Evolutionary conservation across 1,140 invertebrate genomes (phyloP).

Genomic region (Halictus rubicundus): DNA sequence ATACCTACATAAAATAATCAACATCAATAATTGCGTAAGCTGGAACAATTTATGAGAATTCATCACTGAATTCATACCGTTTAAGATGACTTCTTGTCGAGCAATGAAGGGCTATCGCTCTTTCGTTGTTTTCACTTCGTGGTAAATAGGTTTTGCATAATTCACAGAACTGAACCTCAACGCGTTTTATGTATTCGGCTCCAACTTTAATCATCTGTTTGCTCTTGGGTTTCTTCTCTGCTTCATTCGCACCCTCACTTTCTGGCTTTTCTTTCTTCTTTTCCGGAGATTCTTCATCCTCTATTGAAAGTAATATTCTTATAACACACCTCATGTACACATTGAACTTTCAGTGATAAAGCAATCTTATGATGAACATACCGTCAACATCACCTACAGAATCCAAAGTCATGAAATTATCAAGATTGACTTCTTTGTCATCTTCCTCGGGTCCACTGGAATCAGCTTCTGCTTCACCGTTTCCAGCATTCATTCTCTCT

Average conservation of each 20-base stretch:
- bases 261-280: constrained; percentile 80
- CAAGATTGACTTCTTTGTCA: constrained; percentile 88
- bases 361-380: constrained; percentile 64
- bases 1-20: constrained; percentile 76
- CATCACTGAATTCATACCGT: constrained; percentile 70
- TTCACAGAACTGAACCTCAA: constrained; percentile 87
- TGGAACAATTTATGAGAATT: background rate
- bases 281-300: constrained; percentile 84
- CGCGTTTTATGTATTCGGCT: constrained; percentile 87
- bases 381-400: constrained; percentile 92
- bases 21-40: background rate
- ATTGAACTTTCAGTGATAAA: background rate
- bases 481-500: constrained; percentile 73
- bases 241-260: constrained; percentile 74
- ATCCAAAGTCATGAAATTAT: constrained; percentile 91
- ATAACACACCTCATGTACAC: background rate
- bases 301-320: constrained; percentile 69
- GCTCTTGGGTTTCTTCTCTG: constrained; percentile 79
- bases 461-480: constrained; percentile 73
- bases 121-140: constrained; percentile 83
- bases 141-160: constrained; percentile 87
- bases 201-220: constrained; percentile 88
- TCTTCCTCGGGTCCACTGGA: constrained; percentile 84
- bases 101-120: constrained; percentile 86
- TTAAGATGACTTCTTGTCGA: constrained; percentile 86